phyloP scores from a whole-genome alignment of 2,113 vertebrate genomes.

The Malurus elegans region DNA sequence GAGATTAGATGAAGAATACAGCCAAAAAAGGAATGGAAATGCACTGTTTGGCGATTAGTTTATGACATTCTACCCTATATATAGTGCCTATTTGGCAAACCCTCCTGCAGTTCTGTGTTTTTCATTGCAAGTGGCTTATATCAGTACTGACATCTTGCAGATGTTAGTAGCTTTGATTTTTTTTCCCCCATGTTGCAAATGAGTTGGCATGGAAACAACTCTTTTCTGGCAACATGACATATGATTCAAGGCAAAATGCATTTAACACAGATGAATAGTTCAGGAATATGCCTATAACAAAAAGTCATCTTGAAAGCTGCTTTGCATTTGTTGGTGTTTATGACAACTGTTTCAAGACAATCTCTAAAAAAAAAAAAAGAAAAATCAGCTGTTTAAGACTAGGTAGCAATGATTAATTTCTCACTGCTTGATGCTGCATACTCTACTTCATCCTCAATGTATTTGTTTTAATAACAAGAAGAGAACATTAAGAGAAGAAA shows the following conservation, averaged over 20 bases:
- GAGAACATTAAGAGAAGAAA: not conserved
- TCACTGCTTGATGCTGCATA: not conserved
- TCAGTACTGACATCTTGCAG: conserved; percentile 80
- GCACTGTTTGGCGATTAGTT: conserved; percentile 62
- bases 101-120: conserved; percentile 64
- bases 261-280: conserved; percentile 84
- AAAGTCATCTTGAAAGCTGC: conserved; percentile 78
- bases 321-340: conserved; percentile 77
- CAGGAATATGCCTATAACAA: conserved; percentile 78
- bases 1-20: conserved; percentile 56
- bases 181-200: conserved; percentile 72
- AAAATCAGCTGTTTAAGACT: conserved; percentile 15
- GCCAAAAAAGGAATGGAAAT: conserved; percentile 65
- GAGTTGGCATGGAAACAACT: conserved; percentile 87
- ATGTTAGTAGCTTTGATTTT: conserved; percentile 83
- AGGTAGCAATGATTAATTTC: conserved; percentile 16
- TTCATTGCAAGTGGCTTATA: conserved; percentile 77
- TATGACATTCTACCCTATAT: conserved; percentile 65
- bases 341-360: conserved; percentile 74
- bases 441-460: not conserved
- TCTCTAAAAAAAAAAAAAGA: not conserved
- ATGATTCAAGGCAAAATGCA: conserved; percentile 83
- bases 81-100: conserved; percentile 72
- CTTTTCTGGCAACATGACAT: conserved; percentile 82
- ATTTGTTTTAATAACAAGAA: conserved; percentile 22